Conservation (phyloP, 2,888 invertebrate species). For the Alcis repandata region DNA sequence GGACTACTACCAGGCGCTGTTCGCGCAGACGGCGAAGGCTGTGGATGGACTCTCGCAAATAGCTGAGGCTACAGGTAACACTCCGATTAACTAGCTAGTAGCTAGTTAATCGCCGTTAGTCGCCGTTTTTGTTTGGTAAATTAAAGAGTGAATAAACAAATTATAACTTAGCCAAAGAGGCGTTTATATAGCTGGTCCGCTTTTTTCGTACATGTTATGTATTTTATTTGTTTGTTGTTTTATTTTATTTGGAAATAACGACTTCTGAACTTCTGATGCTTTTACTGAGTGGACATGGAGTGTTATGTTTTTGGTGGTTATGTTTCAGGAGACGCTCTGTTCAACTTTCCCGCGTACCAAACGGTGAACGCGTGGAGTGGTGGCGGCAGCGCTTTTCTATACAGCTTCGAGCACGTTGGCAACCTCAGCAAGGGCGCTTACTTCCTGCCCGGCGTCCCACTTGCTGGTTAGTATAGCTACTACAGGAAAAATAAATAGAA, state of each 20-base stretch:
- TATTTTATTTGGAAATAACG: no score
- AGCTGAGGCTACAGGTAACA: constrained; percentile 86
- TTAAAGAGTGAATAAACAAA: no score
- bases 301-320: neutral
- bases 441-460: constrained; percentile 89
- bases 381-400: constrained; percentile 88
- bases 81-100: no score
- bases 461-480: constrained; percentile 83
- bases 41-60: constrained; percentile 85
- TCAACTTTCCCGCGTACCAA: constrained; percentile 91
- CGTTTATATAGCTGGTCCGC: no score
- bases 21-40: constrained; percentile 66
- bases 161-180: no score
- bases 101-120: no score
- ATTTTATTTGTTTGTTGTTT: no score
- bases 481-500: no score
- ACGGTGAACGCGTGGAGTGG: constrained; percentile 90
- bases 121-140: no score
- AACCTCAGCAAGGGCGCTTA: constrained; percentile 87
- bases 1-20: constrained; percentile 73
- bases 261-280: no score
- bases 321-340: constrained; percentile 89
- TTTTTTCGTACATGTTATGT: no score
- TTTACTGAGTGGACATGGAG: neutral
- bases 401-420: constrained; percentile 91